phyloP scores from a whole-genome alignment of 2,113 vertebrate genomes.

The Amia ocellicauda region DNA sequence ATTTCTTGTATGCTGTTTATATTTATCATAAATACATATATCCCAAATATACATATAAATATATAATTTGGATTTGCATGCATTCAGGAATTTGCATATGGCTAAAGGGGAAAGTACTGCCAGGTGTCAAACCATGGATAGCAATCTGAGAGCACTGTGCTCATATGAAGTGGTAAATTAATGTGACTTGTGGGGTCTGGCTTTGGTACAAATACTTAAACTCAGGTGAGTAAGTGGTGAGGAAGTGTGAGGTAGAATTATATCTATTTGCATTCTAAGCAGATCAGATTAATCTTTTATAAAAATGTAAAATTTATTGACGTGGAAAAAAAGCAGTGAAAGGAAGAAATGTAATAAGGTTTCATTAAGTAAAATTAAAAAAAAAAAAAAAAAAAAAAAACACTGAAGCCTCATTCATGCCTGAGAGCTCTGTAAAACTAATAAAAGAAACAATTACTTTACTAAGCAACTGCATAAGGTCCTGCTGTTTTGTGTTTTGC shows the following conservation, averaged over 20 bases:
- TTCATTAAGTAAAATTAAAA: neutral
- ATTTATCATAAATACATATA: too few species aligned
- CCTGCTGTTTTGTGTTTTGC: neutral
- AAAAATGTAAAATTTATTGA: conserved; percentile 23
- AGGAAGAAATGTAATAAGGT: conserved; percentile 20
- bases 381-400: neutral
- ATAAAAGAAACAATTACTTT: conserved; percentile 15
- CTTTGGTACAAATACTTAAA: conserved; percentile 17
- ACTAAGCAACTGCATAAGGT: conserved; percentile 14
- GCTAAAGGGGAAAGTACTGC: neutral
- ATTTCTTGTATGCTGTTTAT: too few species aligned
- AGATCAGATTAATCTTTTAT: conserved; percentile 38
- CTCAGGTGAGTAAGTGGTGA: conserved; percentile 4
- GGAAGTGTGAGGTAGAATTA: neutral
- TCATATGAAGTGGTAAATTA: conserved; percentile 30
- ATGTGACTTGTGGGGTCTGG: conserved; percentile 30
- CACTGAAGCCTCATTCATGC: neutral
- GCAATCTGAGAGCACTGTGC: conserved; percentile 20
- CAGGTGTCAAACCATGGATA: neutral
- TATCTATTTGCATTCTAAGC: conserved; percentile 14
- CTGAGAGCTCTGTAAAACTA: conserved; percentile 19
- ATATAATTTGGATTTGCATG: too few species aligned
- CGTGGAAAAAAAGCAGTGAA: conserved; percentile 19
- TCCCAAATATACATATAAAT: too few species aligned
- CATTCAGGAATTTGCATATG: too few species aligned